Conservation (phyloP, 1,140 invertebrate genomes). For the Stegodyphus dumicola region DNA sequence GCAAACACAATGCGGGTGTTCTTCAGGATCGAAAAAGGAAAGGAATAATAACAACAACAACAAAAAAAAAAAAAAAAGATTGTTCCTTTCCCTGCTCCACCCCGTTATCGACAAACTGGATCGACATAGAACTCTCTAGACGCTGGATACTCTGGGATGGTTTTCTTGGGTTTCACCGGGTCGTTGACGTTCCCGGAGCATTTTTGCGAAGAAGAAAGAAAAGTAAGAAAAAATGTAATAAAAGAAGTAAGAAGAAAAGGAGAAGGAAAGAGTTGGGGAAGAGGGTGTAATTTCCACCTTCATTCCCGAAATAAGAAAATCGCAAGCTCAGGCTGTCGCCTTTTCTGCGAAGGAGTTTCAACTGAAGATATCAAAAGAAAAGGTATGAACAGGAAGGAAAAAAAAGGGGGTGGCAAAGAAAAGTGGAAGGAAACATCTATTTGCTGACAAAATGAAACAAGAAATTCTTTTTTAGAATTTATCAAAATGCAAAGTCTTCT, state of each 20-base stretch:
- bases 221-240: background rate
- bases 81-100: constrained; percentile 22
- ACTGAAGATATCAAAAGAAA: constrained; percentile 14
- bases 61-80: no score
- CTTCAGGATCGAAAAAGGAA: background rate
- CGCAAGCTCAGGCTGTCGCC: constrained; percentile 4
- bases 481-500: no score
- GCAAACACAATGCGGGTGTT: constrained; percentile 24
- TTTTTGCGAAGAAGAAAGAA: constrained; percentile 1
- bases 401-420: no score
- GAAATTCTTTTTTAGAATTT: no score
- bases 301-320: constrained; percentile 40
- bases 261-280: background rate
- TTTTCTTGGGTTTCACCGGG: constrained; percentile 7
- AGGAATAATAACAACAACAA: background rate
- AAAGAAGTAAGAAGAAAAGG: background rate
- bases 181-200: constrained; percentile 30
- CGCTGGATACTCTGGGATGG: constrained; percentile 6
- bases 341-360: background rate
- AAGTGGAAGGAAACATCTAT: no score
- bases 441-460: no score
- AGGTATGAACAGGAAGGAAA: background rate
- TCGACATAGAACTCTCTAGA: constrained; percentile 11
- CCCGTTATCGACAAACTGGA: constrained; percentile 52
- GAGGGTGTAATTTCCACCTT: constrained; percentile 32